Evolutionary conservation across 2,113 vertebrate species (phyloP).

Genomic region (Crypturellus undulatus): DNA sequence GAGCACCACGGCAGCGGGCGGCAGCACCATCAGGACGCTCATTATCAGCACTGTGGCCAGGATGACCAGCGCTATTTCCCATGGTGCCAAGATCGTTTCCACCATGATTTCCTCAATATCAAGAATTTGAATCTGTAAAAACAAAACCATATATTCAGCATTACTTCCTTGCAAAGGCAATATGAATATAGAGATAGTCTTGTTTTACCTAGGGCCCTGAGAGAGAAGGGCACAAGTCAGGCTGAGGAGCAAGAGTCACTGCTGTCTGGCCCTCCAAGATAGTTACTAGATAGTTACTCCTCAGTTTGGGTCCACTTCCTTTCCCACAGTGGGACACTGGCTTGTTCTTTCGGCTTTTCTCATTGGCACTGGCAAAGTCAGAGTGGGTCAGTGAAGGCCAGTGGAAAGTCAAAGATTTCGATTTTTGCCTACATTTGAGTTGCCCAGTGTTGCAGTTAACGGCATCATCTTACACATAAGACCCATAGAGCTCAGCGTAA

Average conservation of each 20-base stretch:
- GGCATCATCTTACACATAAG: neutral
- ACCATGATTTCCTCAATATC: neutral
- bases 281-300: no score
- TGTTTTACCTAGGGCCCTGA: neutral
- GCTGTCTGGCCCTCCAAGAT: neutral
- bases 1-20: constrained; percentile 7
- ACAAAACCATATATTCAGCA: rapidly evolving
- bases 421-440: neutral
- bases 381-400: neutral
- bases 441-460: neutral
- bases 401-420: neutral
- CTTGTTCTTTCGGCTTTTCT: neutral
- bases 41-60: constrained; percentile 66
- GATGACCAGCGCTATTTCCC: constrained; percentile 74
- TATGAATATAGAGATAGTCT: rapidly evolving
- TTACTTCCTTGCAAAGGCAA: neutral
- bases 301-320: neutral
- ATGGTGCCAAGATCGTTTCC: constrained; percentile 2
- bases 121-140: neutral
- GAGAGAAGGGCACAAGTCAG: neutral
- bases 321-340: neutral
- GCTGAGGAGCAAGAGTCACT: neutral
- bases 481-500: neutral
- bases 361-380: neutral
- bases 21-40: constrained; percentile 72